Evolutionary conservation across 2,113 vertebrate genomes (phyloP).

Genomic region (Scomber japonicus): DNA sequence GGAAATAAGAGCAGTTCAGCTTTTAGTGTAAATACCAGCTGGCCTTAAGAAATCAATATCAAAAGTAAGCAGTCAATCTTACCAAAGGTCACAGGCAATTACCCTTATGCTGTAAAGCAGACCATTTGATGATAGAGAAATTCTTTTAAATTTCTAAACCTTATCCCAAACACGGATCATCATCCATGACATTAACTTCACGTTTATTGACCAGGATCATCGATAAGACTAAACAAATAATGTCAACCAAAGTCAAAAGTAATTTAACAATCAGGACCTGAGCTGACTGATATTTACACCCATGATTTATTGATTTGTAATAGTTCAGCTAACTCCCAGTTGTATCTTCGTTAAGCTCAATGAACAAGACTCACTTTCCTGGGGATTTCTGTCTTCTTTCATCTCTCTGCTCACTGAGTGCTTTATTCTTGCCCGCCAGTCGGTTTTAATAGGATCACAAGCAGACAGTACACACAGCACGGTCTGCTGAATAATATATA

Average conservation of each 20-base stretch:
- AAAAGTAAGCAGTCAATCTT: neutral
- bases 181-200: no score
- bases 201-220: neutral
- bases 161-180: no score
- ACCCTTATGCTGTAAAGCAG: no score
- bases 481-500: neutral
- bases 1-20: neutral
- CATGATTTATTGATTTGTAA: neutral
- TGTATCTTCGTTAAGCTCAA: no score
- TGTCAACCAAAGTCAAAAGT: neutral
- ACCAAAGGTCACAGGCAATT: neutral
- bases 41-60: neutral
- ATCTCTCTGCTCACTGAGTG: no score
- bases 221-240: neutral
- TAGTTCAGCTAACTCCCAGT: neutral
- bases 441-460: neutral
- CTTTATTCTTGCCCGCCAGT: neutral
- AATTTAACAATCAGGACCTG: neutral
- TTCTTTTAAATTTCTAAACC: neutral
- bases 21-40: neutral
- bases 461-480: neutral
- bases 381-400: neutral
- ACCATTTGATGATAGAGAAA: neutral
- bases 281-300: neutral
- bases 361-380: neutral